Conservation (phyloP, 92 coral and sea anemone species). For the Anthopleura xanthogrammica region DNA sequence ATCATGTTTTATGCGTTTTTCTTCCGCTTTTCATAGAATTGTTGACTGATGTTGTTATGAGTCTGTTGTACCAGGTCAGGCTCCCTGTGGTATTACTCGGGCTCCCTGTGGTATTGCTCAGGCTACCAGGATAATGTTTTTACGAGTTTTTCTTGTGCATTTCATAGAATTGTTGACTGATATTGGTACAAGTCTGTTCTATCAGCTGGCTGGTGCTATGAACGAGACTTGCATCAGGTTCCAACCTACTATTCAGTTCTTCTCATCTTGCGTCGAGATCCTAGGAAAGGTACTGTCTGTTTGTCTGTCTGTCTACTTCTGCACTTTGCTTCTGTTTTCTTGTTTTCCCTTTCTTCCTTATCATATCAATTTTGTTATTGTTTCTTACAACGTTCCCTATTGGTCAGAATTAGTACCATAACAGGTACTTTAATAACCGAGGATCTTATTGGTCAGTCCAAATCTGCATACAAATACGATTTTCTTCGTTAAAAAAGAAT, state of each 20-base stretch:
- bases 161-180: conserved; percentile 37
- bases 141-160: background rate
- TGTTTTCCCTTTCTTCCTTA: background rate
- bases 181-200: conserved; percentile 86
- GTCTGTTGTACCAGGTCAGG: too few relatives aligned
- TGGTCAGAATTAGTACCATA: background rate
- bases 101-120: too few relatives aligned
- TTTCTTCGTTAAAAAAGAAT: background rate
- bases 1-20: too few relatives aligned
- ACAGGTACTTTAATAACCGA: background rate
- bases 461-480: background rate
- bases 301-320: background rate
- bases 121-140: background rate
- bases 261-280: conserved; percentile 91
- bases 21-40: too few relatives aligned
- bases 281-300: conserved; percentile 77
- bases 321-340: background rate
- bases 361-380: background rate
- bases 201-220: conserved; percentile 79
- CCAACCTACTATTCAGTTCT: conserved; percentile 93
- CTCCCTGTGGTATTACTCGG: too few relatives aligned
- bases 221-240: conserved; percentile 70
- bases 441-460: background rate
- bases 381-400: background rate
- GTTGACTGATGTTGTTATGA: too few relatives aligned